Evolutionary conservation across 2,888 invertebrate species (phyloP), one percentile per base, ranked within the genome.

Genomic region (Zonitis immaculata): DNA sequence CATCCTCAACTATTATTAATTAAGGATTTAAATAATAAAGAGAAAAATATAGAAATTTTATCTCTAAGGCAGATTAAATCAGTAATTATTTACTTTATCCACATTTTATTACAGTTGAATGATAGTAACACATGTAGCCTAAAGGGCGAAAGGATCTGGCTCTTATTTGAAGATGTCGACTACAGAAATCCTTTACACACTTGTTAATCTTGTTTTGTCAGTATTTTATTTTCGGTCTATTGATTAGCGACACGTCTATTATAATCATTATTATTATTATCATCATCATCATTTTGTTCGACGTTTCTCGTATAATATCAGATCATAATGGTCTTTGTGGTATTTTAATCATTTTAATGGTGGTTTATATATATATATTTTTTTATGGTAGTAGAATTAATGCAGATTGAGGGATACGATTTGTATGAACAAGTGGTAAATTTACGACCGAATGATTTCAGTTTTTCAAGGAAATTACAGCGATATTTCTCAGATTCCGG

Each of bases 291-390:
- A 32, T 28, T 32, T 39, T 46, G 20, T 51, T 50, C 25, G 32
- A 49, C 42, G n/a, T 68, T n/a, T n/a, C n/a, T n/a, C n/a, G n/a
- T 69, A 69, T 65, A 60, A 68, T 65, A 68, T 66, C 47, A 46
- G 57, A 57, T 54, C 54, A 59, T 58, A 55, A 63, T 60, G 67
- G 66, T 62, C 20, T 39, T 39, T 39, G 39, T 39, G 39, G 39
- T 39, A 20, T 66, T 72, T 72, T 73, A 73, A 73, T 73, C 72
- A 72, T 69, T 70, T 69, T 72, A 73, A 73, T 73, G 72, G 72
- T 47, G 62, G 22, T 22, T 62, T n/a, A n/a, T n/a, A n/a, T n/a
- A n/a, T n/a, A n/a, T n/a, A n/a, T n/a, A n/a, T 61, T 61, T 62
- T 61, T 39, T 35, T 16, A 2, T 6, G n/a, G 12, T 32, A 18